Percentiles rank a stretch among this genome's conserved stretches.
phyloP scores from a whole-genome alignment of 2,888 invertebrate species.

The Steinernema carpocapsae region DNA sequence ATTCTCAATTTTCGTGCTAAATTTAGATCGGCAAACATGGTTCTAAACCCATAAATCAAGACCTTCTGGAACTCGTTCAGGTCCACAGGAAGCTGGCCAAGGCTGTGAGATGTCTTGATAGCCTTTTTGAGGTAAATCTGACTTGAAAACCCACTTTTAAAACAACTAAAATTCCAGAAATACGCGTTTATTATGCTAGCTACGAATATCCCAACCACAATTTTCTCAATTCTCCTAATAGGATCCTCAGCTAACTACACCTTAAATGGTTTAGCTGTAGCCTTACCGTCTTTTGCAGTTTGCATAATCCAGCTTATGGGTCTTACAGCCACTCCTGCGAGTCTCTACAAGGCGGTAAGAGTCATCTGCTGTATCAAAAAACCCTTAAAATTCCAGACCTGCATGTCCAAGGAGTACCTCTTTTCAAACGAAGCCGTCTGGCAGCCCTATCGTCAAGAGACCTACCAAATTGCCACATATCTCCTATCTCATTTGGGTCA shows the following conservation, averaged over 20 bases:
- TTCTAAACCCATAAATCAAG: not conserved
- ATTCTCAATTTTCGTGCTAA: not conserved
- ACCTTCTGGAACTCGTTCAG: constrained; percentile 14
- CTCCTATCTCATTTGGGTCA: constrained; percentile 34
- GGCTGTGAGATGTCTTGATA: constrained; percentile 12
- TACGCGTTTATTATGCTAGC: constrained; percentile 40
- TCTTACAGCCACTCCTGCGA: constrained; percentile 39
- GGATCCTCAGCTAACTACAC: constrained; percentile 27
- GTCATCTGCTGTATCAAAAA: not conserved
- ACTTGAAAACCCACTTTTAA: not conserved
- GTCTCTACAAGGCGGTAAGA: constrained; percentile 38
- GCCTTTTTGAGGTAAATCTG: constrained; percentile 2
- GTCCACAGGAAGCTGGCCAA: constrained; percentile 13
- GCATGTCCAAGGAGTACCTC: constrained; percentile 20
- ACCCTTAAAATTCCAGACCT: not conserved
- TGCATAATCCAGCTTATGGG: constrained; percentile 40
- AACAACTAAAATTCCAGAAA: not conserved
- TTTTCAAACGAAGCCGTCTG: not conserved
- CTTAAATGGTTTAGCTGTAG: not conserved
- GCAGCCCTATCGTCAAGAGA: constrained; percentile 3
- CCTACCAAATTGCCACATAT: constrained; percentile 16
- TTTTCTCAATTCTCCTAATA: constrained; percentile 38
- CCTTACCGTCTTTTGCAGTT: constrained; percentile 38
- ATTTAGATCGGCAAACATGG: not conserved
- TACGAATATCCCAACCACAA: constrained; percentile 43